A percentile compares a stretch with the other conserved stretches of the same genome.
These are phyloP conservation scores for Orgyia antiqua DNA, from an alignment of 2,888 invertebrate species.

Conservation along the genomic window DNA sequence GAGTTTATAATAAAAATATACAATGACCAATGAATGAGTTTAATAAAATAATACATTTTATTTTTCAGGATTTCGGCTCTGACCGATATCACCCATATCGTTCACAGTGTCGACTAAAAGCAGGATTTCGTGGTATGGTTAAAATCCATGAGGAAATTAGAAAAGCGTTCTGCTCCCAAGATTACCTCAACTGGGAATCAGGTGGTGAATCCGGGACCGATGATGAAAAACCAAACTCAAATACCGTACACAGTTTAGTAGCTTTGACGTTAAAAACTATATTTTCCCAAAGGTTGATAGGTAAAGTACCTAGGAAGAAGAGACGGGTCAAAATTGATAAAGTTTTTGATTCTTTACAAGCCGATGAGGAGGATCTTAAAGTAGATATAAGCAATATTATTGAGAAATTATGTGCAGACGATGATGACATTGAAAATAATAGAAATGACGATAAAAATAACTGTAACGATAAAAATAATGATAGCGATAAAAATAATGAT, in stretches of 20 bases:
- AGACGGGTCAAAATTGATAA: conserved; percentile 20
- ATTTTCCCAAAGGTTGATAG: conserved; percentile 44
- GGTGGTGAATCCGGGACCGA: conserved; percentile 19
- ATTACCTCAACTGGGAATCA: conserved; percentile 49
- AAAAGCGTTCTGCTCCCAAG: conserved; percentile 32
- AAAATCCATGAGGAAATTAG: conserved; percentile 38
- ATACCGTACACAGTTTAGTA: conserved; percentile 32
- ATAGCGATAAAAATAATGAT: background rate
- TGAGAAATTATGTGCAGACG: conserved; percentile 27
- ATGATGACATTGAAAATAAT: conserved; percentile 3
- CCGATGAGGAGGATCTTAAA: conserved; percentile 24
- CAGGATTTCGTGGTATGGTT: conserved; percentile 44
- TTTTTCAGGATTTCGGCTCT: conserved; percentile 49
- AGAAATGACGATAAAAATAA: too few species aligned
- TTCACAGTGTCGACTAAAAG: conserved; percentile 28
- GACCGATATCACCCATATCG: conserved; percentile 52
- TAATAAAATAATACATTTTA: too few species aligned
- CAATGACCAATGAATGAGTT: too few species aligned
- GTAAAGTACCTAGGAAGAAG: conserved; percentile 43
- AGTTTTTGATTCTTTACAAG: conserved; percentile 18
- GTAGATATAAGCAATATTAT: conserved; percentile 38
- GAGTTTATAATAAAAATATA: too few species aligned
- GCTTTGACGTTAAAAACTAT: conserved; percentile 45
- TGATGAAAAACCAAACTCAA: conserved; percentile 7
- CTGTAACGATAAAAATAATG: background rate